Conservation (phyloP, 2,888 invertebrate species). For the Osmoderma eremita region DNA sequence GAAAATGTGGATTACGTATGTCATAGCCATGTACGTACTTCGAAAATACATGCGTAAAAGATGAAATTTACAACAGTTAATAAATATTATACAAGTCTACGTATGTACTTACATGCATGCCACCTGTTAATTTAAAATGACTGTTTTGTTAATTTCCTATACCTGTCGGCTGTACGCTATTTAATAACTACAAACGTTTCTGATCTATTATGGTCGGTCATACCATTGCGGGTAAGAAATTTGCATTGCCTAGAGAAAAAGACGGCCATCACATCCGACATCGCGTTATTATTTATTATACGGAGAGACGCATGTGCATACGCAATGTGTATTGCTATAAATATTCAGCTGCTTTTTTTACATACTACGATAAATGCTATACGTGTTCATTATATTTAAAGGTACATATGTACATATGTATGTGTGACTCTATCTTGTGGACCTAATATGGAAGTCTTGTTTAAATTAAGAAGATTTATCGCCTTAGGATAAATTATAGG, state of each 20-base stretch:
- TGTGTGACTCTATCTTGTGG: background rate
- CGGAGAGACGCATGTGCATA: conserved; percentile 2
- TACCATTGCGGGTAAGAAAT: conserved; percentile 44
- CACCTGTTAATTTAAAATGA: conserved; percentile 36
- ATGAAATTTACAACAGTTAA: conserved; percentile 33
- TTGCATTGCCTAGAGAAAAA: conserved; percentile 43
- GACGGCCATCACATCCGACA: conserved; percentile 25
- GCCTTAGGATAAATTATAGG: background rate
- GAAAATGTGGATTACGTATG: conserved; percentile 17
- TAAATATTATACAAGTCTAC: conserved; percentile 26
- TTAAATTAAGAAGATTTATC: conserved; percentile 25
- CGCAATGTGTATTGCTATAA: conserved; percentile 24
- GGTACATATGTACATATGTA: background rate
- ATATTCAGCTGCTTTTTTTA: conserved; percentile 20
- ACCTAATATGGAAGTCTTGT: conserved; percentile 20
- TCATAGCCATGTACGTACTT: background rate
- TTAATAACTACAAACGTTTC: conserved; percentile 33
- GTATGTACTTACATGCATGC: conserved; percentile 16
- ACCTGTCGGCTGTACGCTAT: conserved; percentile 15
- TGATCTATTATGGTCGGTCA: conserved; percentile 47
- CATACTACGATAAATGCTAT: conserved; percentile 16
- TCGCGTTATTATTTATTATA: conserved; percentile 33
- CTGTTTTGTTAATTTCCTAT: conserved; percentile 21
- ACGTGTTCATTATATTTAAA: conserved; percentile 29
- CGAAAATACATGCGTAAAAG: background rate